Percentiles rank a stretch among this genome's conserved stretches.
Evolutionary conservation across 1,140 invertebrate genomes (phyloP).

Genomic region (Cecropterus lyciades): DNA sequence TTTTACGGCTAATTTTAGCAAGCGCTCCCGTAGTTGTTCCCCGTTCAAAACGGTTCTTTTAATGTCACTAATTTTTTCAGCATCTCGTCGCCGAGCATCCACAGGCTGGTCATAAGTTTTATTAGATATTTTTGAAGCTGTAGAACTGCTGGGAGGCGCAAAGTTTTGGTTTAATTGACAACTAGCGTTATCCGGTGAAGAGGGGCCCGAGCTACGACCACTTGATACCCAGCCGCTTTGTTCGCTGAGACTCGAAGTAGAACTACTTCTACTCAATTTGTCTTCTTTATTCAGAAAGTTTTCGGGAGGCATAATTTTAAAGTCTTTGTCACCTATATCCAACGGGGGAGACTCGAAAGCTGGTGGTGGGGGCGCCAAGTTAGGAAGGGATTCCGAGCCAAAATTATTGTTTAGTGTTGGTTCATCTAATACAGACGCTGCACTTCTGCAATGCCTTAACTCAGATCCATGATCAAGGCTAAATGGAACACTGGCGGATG

Average conservation of each 20-base stretch:
- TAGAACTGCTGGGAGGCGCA: slow-evolving; percentile 47
- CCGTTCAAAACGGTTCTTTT: slow-evolving; percentile 84
- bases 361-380: slow-evolving; percentile 85
- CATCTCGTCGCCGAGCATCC: slow-evolving; percentile 55
- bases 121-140: slow-evolving; percentile 50
- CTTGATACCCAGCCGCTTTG: slow-evolving; percentile 92
- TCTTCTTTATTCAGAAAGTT: slow-evolving; percentile 79
- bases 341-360: slow-evolving; percentile 82
- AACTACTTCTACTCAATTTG: slow-evolving; percentile 77
- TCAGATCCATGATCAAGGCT: slow-evolving; percentile 83
- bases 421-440: slow-evolving; percentile 85
- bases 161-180: slow-evolving; percentile 79
- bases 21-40: slow-evolving; percentile 85
- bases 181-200: slow-evolving; percentile 83
- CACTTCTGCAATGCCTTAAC: slow-evolving; percentile 86
- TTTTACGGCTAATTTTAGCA: slow-evolving; percentile 85
- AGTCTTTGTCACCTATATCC: slow-evolving; percentile 81
- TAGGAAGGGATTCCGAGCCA: slow-evolving; percentile 86
- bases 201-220: slow-evolving; percentile 85
- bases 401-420: slow-evolving; percentile 77
- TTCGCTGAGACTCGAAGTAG: slow-evolving; percentile 89
- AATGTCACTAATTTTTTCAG: slow-evolving; percentile 74
- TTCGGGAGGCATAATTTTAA: slow-evolving; percentile 81
- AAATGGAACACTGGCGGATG: slow-evolving; percentile 86
- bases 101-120: slow-evolving; percentile 56